Base-by-base conservation (phyloP, 1,140 invertebrate species). In the Venturia canescens region DNA sequence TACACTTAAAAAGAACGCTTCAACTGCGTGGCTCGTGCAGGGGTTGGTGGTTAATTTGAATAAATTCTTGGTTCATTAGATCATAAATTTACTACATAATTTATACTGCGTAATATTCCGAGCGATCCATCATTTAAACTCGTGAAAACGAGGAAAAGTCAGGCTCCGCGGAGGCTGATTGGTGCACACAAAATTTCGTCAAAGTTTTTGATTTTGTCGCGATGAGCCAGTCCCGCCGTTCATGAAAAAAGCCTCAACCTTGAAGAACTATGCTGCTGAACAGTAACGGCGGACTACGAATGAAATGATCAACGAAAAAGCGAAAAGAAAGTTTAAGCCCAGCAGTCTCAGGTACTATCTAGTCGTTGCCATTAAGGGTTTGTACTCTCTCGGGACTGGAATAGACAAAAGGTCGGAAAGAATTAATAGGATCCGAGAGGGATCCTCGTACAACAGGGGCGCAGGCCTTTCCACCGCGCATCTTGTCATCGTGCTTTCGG, bases 361-460 rank as follows among this genome's bases (percentile, higher is more conserved):
- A 23, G 21, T 63, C 60, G 50, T 63, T 7, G 11, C 60, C 23
- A 63, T 63, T n/a, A 53, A n/a, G 50, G 50, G 3, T 23, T 26
- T 26, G 21, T 63, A 26, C 60, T 63, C 60, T 63, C 44, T 71
- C 69, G 53, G 60, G 72, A 69, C 63, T 69, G 53, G 48, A 77
- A 82, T 75, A 79, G 83, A 86, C 84, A 87, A 87, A 86, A 86
- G 81, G 44, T 74, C 85, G 85, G 84, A 86, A 86, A 85, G 85
- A 87, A 87, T 87, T 87, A 87, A 87, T 85, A 80, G 84, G 82
- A 74, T 69, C 71, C 78, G 27, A 18, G n/a, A 60, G 69, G 70
- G 77, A 82, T 70, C 79, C 84, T 81, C 60, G 72, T 74, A 69
- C 26, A 60, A 74, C 82, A 75, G 66, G 23, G 38, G 38, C 74